Conservation (phyloP, 1,140 invertebrate species). For the Melitaea cinxia region DNA sequence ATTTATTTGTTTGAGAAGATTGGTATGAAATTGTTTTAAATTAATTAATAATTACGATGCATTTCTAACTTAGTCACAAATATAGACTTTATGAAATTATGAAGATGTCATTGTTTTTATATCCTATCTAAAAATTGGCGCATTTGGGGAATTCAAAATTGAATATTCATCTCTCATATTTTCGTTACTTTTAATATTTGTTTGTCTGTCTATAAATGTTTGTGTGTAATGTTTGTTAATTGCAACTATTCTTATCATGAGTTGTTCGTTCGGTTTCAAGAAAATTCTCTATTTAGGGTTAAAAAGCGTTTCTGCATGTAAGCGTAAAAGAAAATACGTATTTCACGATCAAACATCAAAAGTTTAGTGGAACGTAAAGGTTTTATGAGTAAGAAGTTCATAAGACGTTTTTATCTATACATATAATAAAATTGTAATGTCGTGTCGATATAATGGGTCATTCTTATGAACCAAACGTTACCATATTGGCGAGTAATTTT, state of each 20-base stretch:
- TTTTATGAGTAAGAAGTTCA: constrained; percentile 31
- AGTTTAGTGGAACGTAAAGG: constrained; percentile 32
- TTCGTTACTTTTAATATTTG: background rate
- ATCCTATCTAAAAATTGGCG: no score
- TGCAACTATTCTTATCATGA: constrained; percentile 10
- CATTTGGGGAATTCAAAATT: no score
- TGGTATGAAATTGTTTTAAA: no score
- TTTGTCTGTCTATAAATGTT: background rate
- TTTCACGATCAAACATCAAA: constrained; percentile 37
- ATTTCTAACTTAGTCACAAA: no score
- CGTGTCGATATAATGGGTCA: background rate
- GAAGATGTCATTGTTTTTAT: no score
- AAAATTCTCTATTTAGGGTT: background rate
- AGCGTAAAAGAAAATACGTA: constrained; percentile 28
- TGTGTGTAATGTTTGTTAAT: background rate
- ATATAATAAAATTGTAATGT: background rate
- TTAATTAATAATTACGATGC: no score
- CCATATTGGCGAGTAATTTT: no score
- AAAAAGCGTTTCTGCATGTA: constrained; percentile 23
- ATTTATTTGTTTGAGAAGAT: no score
- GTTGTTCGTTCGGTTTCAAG: background rate
- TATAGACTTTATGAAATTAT: no score
- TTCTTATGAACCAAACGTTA: no score
- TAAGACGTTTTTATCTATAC: constrained; percentile 26
- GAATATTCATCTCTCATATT: background rate